These are phyloP conservation scores for Drosophila jambulina DNA, from an alignment of 1,140 invertebrate genomes.

Conservation along the genomic window DNA sequence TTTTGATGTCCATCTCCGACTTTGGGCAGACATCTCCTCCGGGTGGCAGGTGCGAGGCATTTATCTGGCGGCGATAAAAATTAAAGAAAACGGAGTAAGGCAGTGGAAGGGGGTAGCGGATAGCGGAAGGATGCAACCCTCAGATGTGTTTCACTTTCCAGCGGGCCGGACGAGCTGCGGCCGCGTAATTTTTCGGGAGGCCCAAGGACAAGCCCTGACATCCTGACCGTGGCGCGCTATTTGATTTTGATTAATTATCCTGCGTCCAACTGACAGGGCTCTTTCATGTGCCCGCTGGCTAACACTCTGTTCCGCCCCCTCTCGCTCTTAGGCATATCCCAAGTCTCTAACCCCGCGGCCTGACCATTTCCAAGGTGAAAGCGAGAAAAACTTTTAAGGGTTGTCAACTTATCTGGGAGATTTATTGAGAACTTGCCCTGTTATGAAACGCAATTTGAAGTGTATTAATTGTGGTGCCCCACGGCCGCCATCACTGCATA, in stretches of 20 bases:
- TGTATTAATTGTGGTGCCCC: slow-evolving; percentile 71
- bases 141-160: slow-evolving; percentile 44
- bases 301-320: slow-evolving; percentile 17
- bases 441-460: slow-evolving; percentile 79
- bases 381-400: slow-evolving; percentile 69
- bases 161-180: slow-evolving; percentile 36
- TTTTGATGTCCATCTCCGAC: slow-evolving; percentile 63
- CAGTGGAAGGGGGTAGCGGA: slow-evolving; percentile 3
- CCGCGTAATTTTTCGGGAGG: slow-evolving; percentile 57
- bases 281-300: slow-evolving; percentile 67
- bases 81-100: slow-evolving; percentile 29
- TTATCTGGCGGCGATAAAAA: slow-evolving; percentile 56
- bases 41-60: slow-evolving; percentile 70
- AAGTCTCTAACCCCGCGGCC: not conserved
- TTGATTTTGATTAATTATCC: slow-evolving; percentile 85
- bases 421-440: slow-evolving; percentile 70
- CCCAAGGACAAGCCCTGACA: slow-evolving; percentile 53
- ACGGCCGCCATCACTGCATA: slow-evolving; percentile 23
- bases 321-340: not conserved
- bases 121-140: slow-evolving; percentile 54
- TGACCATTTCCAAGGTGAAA: slow-evolving; percentile 58
- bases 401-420: slow-evolving; percentile 81
- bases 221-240: slow-evolving; percentile 67
- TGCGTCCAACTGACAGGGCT: slow-evolving; percentile 55
- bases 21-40: slow-evolving; percentile 18